phyloP scores from a whole-genome alignment of 1,140 invertebrate species.

The Acarapis woodi region DNA sequence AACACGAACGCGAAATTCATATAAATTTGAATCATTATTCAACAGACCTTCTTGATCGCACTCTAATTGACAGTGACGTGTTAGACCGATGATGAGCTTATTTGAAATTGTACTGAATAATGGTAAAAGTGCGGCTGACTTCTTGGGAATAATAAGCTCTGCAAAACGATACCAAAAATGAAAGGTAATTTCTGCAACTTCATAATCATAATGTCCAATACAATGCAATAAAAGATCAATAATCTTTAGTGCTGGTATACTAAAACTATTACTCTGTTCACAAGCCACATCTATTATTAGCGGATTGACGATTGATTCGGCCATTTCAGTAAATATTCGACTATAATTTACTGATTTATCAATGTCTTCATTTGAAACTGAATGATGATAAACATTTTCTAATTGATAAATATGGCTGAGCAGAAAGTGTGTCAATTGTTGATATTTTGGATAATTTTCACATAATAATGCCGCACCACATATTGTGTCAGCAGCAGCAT shows the following conservation, averaged over 20 bases:
- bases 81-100: constrained; percentile 20
- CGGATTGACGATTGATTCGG: constrained; percentile 57
- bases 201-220: constrained; percentile 87
- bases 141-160: constrained; percentile 70
- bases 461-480: constrained; percentile 6
- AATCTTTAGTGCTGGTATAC: constrained; percentile 34
- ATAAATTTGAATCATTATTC: constrained; percentile 53
- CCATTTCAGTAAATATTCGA: constrained; percentile 76
- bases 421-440: constrained; percentile 36
- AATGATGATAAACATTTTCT: constrained; percentile 58
- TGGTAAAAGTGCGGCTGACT: constrained; percentile 28
- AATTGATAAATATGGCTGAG: constrained; percentile 49
- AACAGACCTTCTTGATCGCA: constrained; percentile 60
- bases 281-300: constrained; percentile 26
- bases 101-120: not conserved
- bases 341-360: constrained; percentile 62
- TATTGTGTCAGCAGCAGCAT: constrained; percentile 9
- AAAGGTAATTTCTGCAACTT: constrained; percentile 85
- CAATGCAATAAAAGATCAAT: constrained; percentile 67
- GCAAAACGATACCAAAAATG: constrained; percentile 86
- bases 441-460: constrained; percentile 32
- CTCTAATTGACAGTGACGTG: constrained; percentile 64
- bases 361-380: constrained; percentile 68
- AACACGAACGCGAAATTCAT: constrained; percentile 63
- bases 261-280: not conserved